Evolutionary conservation across 2,888 invertebrate species (phyloP).

Genomic region (Acanthosepion lycidas): DNA sequence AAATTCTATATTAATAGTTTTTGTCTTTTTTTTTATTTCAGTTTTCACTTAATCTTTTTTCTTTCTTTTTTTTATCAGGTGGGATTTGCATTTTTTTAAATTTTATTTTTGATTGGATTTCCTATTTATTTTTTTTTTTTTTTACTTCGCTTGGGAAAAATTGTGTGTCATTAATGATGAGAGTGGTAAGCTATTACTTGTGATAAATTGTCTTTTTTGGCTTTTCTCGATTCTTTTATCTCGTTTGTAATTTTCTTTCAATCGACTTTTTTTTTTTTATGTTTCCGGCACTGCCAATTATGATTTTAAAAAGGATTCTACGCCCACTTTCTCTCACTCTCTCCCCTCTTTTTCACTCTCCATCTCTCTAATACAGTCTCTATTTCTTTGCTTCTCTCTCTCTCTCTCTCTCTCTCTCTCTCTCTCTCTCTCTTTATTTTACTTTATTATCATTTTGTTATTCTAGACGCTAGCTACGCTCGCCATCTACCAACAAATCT

Average conservation of each 20-base stretch:
- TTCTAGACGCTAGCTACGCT: too few species aligned
- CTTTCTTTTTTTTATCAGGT: too few species aligned
- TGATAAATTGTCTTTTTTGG: background rate
- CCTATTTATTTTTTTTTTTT: background rate
- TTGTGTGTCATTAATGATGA: background rate
- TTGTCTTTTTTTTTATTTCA: too few species aligned
- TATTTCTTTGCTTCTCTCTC: background rate
- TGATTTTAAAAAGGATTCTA: background rate
- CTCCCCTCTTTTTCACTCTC: background rate
- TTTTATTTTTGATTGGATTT: too few species aligned
- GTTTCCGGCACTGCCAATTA: constrained; percentile 21
- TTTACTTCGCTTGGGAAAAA: background rate
- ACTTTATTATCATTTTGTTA: too few species aligned
- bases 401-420: background rate
- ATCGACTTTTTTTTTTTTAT: background rate
- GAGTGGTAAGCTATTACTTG: background rate
- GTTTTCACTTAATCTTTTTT: too few species aligned
- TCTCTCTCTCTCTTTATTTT: too few species aligned
- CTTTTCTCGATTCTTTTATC: background rate
- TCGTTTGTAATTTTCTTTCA: constrained; percentile 14
- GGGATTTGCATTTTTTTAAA: too few species aligned
- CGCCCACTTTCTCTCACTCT: background rate
- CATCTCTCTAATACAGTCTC: background rate
- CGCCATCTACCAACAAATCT: too few species aligned
- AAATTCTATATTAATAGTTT: too few species aligned